Evolutionary conservation across 1,140 invertebrate genomes (phyloP).

Genomic region (Drosophila ironensis): DNA sequence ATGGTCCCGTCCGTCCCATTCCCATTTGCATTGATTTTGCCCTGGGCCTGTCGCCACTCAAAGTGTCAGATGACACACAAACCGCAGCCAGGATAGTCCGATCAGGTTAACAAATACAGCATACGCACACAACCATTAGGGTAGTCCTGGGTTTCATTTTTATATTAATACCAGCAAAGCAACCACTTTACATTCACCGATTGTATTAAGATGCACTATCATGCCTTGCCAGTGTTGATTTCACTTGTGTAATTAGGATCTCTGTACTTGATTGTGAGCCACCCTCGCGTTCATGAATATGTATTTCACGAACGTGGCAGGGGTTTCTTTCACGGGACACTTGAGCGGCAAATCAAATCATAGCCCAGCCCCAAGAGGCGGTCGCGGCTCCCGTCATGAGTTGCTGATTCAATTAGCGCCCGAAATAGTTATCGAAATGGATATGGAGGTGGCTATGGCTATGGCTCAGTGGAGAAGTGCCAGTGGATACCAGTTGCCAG

Average conservation of each 20-base stretch:
- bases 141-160: not conserved
- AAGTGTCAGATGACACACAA: constrained; percentile 43
- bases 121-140: not conserved
- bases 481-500: constrained; percentile 5
- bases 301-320: not conserved
- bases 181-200: too few species aligned
- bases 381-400: constrained; percentile 11
- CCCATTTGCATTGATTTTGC: constrained; percentile 40
- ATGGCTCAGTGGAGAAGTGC: not conserved
- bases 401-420: constrained; percentile 70
- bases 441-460: constrained; percentile 26
- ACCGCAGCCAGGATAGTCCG: constrained; percentile 12
- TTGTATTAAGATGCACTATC: too few species aligned
- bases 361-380: constrained; percentile 25
- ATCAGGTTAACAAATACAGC: constrained; percentile 6
- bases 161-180: not conserved
- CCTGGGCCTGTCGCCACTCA: constrained; percentile 32
- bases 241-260: too few species aligned
- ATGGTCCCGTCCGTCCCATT: constrained; percentile 11
- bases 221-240: too few species aligned
- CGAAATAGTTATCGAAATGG: constrained; percentile 49
- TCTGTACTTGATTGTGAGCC: not conserved
- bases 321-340: constrained; percentile 23
- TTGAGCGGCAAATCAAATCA: constrained; percentile 57
- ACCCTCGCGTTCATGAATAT: constrained; percentile 12